Conservation (phyloP, 2,888 invertebrate genomes). For the Euzophera pinguis region DNA sequence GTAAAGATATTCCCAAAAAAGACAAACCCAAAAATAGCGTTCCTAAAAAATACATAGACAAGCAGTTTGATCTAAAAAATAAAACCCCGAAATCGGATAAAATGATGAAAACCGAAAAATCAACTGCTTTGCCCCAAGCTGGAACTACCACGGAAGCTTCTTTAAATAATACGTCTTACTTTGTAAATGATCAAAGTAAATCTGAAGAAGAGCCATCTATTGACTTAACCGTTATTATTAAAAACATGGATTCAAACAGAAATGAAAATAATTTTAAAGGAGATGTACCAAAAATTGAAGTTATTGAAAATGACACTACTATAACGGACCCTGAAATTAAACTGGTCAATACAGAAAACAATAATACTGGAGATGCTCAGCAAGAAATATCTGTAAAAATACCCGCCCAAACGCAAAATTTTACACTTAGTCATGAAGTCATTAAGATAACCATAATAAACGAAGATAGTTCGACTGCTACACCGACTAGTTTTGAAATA, state of each 20-base stretch:
- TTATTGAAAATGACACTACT: slow-evolving; percentile 27
- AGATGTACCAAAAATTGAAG: slow-evolving; percentile 37
- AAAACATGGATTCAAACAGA: slow-evolving; percentile 37
- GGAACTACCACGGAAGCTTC: slow-evolving; percentile 21
- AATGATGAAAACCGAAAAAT: slow-evolving; percentile 28
- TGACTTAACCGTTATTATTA: slow-evolving; percentile 61
- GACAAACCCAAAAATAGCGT: slow-evolving; percentile 40
- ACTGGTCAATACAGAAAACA: slow-evolving; percentile 14
- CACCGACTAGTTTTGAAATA: slow-evolving; percentile 43
- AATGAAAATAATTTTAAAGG: slow-evolving; percentile 30
- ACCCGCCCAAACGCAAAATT: slow-evolving; percentile 20
- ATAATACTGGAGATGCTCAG: slow-evolving; percentile 17
- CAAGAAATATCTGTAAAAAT: slow-evolving; percentile 18
- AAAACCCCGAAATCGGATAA: slow-evolving; percentile 42
- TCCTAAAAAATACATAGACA: slow-evolving; percentile 64
- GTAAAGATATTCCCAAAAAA: slow-evolving; percentile 38
- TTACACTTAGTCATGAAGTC: slow-evolving; percentile 36
- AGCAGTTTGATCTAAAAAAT: slow-evolving; percentile 43
- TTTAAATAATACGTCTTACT: slow-evolving; percentile 22
- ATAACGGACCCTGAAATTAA: slow-evolving; percentile 18
- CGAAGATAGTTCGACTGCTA: slow-evolving; percentile 33
- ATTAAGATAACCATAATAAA: slow-evolving; percentile 48
- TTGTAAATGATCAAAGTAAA: slow-evolving; percentile 22
- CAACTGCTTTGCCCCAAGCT: slow-evolving; percentile 22
- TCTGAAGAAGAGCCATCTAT: slow-evolving; percentile 45